Conservation (phyloP, 1,140 invertebrate genomes). For the Drosophila sp. region DNA sequence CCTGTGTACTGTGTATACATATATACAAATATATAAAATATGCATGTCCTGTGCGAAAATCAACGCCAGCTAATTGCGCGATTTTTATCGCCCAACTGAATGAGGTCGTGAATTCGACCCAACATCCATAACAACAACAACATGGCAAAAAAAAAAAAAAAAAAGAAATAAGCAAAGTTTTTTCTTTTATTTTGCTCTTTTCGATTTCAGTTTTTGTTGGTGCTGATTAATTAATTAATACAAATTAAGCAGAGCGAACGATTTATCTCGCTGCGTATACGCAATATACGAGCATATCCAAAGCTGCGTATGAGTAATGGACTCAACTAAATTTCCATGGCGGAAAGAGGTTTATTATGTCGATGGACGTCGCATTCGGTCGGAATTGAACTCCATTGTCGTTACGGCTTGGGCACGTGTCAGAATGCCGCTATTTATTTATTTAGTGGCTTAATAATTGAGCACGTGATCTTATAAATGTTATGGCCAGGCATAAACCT, state of each 20-base stretch:
- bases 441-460: slow-evolving; percentile 82
- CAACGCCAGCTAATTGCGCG: slow-evolving; percentile 78
- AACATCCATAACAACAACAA: not conserved
- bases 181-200: slow-evolving; percentile 21
- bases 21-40: slow-evolving; percentile 49
- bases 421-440: slow-evolving; percentile 73
- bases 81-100: slow-evolving; percentile 73
- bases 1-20: no score
- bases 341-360: slow-evolving; percentile 55
- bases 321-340: slow-evolving; percentile 54
- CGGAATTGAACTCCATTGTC: slow-evolving; percentile 4
- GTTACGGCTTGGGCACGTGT: slow-evolving; percentile 61
- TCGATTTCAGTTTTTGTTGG: slow-evolving; percentile 30
- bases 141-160: slow-evolving; percentile 5
- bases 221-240: slow-evolving; percentile 73
- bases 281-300: slow-evolving; percentile 26
- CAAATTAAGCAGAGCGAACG: slow-evolving; percentile 58
- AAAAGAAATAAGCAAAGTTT: no score
- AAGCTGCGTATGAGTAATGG: slow-evolving; percentile 75
- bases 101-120: slow-evolving; percentile 57
- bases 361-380: slow-evolving; percentile 7
- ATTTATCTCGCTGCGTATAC: slow-evolving; percentile 53
- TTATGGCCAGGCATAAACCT: slow-evolving; percentile 54
- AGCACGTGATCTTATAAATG: slow-evolving; percentile 81
- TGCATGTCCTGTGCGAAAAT: slow-evolving; percentile 75